phyloP scores from a whole-genome alignment of 2,888 invertebrate species.

The Phengaris arion region DNA sequence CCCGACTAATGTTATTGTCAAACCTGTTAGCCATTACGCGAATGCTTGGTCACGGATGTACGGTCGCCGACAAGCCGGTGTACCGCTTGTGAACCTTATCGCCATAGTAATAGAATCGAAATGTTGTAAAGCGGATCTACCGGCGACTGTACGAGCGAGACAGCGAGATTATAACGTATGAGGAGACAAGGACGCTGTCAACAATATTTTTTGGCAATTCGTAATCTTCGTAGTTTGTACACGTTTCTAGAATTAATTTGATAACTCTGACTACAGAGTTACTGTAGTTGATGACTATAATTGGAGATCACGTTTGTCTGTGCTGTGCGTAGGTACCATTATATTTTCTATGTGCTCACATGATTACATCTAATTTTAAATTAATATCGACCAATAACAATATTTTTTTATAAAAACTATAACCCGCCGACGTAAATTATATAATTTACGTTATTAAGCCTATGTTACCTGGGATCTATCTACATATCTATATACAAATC shows the following conservation, averaged over 20 bases:
- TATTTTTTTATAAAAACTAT: no score
- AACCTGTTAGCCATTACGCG: constrained; percentile 67
- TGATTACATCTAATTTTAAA: no score
- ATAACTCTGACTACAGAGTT: not conserved
- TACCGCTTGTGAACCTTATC: not conserved
- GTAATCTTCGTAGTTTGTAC: not conserved
- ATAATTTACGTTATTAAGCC: no score
- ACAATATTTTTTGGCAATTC: constrained; percentile 29
- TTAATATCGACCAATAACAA: no score
- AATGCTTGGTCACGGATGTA: constrained; percentile 66
- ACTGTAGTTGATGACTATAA: not conserved
- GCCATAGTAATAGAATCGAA: not conserved
- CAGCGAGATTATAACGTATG: constrained; percentile 39
- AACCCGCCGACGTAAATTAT: no score
- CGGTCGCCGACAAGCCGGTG: not conserved
- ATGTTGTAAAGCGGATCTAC: not conserved
- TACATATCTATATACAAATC: no score
- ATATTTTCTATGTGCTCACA: no score
- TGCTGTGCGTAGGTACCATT: not conserved
- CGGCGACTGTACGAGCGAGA: constrained; percentile 33
- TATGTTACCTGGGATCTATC: no score
- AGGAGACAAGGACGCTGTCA: constrained; percentile 46
- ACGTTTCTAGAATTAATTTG: not conserved
- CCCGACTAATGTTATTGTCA: constrained; percentile 74
- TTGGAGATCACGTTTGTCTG: not conserved